phyloP scores from a whole-genome alignment of 2,797 vertebrate genomes.

The Odontamblyopus rebecca region DNA sequence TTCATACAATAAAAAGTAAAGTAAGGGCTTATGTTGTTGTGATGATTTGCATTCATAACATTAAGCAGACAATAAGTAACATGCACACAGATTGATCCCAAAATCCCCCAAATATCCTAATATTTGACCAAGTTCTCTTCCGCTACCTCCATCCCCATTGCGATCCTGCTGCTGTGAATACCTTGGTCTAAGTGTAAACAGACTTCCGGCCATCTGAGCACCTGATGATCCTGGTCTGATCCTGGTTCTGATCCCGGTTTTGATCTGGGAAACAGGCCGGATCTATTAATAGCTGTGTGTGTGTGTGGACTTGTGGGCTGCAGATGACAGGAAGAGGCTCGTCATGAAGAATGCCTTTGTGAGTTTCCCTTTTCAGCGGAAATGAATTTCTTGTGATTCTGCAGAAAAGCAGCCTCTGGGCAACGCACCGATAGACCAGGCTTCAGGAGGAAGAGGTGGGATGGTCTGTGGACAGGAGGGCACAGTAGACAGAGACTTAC shows the following conservation, averaged over 20 bases:
- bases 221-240: conserved; percentile 83
- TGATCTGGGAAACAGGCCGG: conserved; percentile 66
- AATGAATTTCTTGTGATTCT: conserved; percentile 89
- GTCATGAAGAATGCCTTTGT: conserved; percentile 86
- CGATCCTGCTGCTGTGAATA: conserved; percentile 2
- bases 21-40: too few relatives aligned
- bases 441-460: conserved; percentile 53
- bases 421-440: conserved; percentile 46
- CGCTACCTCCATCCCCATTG: too few relatives aligned
- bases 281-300: conserved; percentile 83
- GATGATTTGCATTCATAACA: not conserved
- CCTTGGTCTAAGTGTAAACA: conserved; percentile 33
- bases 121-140: too few relatives aligned
- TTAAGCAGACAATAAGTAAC: too few relatives aligned
- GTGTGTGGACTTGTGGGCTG: conserved; percentile 82
- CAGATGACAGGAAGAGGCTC: conserved; percentile 92
- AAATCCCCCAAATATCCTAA: not conserved
- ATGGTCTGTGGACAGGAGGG: conserved; percentile 4
- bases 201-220: conserved; percentile 77
- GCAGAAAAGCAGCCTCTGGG: conserved; percentile 63
- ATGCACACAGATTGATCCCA: not conserved
- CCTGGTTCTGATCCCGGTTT: conserved; percentile 76
- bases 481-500: not conserved
- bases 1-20: not conserved
- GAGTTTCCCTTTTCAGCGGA: conserved; percentile 81